phyloP scores from a whole-genome alignment of 2,888 invertebrate species.

The Limnephilus rhombicus region DNA sequence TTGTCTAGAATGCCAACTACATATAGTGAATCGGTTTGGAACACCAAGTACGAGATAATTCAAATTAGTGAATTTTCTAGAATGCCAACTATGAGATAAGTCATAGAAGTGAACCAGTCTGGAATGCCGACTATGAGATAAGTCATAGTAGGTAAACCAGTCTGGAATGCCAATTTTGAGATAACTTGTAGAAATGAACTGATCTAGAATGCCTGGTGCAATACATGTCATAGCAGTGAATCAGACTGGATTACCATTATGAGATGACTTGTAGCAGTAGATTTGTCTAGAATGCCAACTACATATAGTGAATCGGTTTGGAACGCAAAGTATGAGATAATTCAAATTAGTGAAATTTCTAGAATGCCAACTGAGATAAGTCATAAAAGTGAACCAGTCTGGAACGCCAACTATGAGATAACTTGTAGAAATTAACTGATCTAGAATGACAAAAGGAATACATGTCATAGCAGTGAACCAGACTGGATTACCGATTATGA shows the following conservation, averaged over 20 bases:
- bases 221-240: not conserved
- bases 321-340: no score
- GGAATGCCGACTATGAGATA: no score
- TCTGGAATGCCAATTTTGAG: not conserved
- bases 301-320: not conserved
- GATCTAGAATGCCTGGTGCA: no score
- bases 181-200: not conserved
- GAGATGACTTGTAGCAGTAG: no score
- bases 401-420: no score
- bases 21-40: not conserved
- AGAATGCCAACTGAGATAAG: no score
- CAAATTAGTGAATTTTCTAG: not conserved
- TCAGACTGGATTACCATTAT: not conserved
- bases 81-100: not conserved
- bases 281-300: no score
- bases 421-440: constrained; percentile 65
- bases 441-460: not conserved
- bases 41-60: not conserved
- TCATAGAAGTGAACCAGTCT: not conserved
- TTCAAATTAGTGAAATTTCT: no score
- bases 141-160: no score
- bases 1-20: no score
- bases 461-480: not conserved
- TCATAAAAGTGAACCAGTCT: no score
- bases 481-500: not conserved